Percentiles rank a stretch among this genome's conserved stretches.
phyloP scores from a whole-genome alignment of 2,797 vertebrate species.

The Falco cherrug region DNA sequence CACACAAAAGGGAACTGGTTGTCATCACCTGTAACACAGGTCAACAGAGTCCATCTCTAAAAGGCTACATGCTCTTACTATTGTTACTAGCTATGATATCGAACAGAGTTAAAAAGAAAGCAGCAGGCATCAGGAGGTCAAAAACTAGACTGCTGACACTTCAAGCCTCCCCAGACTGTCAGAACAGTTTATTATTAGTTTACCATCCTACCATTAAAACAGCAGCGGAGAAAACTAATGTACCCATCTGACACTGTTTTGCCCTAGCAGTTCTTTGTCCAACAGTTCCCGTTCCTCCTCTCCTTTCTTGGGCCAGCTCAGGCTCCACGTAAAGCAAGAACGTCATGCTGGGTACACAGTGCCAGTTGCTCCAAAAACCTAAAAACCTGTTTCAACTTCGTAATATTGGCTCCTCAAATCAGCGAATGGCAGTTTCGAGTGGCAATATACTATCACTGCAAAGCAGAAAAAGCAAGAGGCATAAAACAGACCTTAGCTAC shows the following conservation, averaged over 20 bases:
- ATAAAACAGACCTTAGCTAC: background rate
- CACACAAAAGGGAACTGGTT: background rate
- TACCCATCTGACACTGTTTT: accelerated
- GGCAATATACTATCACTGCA: background rate
- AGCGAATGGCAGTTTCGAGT: background rate
- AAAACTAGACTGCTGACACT: background rate
- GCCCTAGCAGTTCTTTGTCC: background rate
- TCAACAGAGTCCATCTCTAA: background rate
- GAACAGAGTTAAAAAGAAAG: background rate
- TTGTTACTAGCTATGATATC: background rate
- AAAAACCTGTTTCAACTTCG: background rate
- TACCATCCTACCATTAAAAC: background rate
- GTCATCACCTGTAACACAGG: background rate
- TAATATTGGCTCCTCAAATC: background rate
- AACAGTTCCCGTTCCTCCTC: background rate
- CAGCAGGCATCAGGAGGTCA: background rate
- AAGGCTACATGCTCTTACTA: background rate
- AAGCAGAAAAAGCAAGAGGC: background rate
- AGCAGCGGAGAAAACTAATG: background rate
- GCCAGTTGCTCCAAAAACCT: background rate
- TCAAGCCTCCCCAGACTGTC: background rate
- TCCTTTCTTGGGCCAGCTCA: background rate
- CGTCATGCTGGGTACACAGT: background rate
- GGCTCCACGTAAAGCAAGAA: background rate
- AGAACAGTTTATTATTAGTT: background rate